phyloP scores from a whole-genome alignment of 2,888 invertebrate species.

The Orthosia cruda region DNA sequence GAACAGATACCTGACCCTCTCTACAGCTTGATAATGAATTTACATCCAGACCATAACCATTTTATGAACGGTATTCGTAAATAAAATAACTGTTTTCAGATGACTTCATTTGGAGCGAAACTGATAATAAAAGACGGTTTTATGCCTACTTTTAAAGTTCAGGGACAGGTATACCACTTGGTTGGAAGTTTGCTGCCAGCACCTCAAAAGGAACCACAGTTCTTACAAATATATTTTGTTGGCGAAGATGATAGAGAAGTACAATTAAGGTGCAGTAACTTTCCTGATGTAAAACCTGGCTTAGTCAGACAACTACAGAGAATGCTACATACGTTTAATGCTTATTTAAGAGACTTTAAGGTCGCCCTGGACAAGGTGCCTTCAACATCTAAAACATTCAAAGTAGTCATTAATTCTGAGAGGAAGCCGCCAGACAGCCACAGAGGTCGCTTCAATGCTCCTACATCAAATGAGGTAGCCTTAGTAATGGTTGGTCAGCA shows the following conservation, averaged over 20 bases:
- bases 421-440: too few species aligned
- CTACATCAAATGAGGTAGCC: too few species aligned
- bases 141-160: too few species aligned
- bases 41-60: background rate
- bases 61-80: background rate
- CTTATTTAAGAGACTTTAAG: too few species aligned
- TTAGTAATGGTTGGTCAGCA: too few species aligned
- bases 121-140: background rate
- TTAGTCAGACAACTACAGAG: too few species aligned
- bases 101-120: slow-evolving; percentile 8
- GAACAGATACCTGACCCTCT: background rate
- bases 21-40: background rate
- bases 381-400: too few species aligned
- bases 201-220: background rate
- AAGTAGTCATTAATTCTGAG: too few species aligned
- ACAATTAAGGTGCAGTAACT: background rate
- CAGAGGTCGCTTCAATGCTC: too few species aligned
- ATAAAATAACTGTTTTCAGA: slow-evolving; percentile 1
- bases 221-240: slow-evolving; percentile 6
- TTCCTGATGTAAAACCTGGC: background rate
- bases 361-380: too few species aligned
- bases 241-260: slow-evolving; percentile 17
- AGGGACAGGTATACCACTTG: background rate
- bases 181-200: background rate
- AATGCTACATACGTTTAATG: too few species aligned